Base-by-base conservation (phyloP, 1,140 invertebrate species). In the Drosophila albomicans region DNA sequence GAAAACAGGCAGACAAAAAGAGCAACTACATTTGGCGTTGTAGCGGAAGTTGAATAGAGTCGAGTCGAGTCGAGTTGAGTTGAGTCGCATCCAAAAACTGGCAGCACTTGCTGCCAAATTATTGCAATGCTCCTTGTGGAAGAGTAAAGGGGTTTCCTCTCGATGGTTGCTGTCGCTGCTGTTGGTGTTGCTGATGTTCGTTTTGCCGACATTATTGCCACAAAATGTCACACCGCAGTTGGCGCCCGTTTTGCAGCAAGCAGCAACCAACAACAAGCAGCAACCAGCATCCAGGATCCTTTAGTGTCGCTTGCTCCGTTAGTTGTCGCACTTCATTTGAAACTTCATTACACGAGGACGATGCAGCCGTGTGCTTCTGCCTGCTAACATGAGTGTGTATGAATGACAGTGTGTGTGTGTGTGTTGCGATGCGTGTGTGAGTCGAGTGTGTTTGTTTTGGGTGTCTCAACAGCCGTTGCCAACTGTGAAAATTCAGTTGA, bases 251-350 rank as follows among this genome's bases (percentile, higher is more conserved):
- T 5, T 71, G 25, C 43, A 28, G 63, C 10, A 28, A 15, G 25
- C 51, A 59, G 63, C 20, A 25, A 25, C 10, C 16, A 28, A 20
- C 2, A 20, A 20, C 20, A 2, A 20, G 2, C 20, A 28, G 25
- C 20, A 25, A 0, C 10, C 16, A 28, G 32, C 46, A 59, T 58
- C 20, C 10, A 46, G 81, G 15, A 20, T 49, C 43, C 73, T 52
- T 64, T 71, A 41, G 54, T 71, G 35, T 62, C 43, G 65, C 49
- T 45, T 75, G 63, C 72, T 80, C 28, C 78, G 81, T 78, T 85
- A 75, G 82, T 81, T 87, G 84, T 88, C 79, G 77, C 84, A 88
- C 84, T 87, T 88, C 84, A 88, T 87, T 87, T 87, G 75, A 87
- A 87, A 87, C 84, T 87, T 88, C 84, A 87, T 87, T 87, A 87